Conservation (phyloP, 2,888 invertebrate genomes). For the Serrognathus titanus region DNA sequence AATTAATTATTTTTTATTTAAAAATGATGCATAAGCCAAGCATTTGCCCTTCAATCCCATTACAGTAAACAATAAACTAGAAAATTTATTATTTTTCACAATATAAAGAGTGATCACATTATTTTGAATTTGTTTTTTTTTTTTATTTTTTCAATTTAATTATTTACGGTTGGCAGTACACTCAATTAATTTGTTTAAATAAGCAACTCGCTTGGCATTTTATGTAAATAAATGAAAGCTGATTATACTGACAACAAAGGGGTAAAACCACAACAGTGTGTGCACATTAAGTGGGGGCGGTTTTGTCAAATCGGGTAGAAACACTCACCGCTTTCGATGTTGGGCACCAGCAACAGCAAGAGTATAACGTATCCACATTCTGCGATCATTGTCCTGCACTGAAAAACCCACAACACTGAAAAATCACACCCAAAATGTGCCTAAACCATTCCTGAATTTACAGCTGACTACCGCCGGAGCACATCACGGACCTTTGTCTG, state of each 20-base stretch:
- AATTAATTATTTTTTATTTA: too few species aligned
- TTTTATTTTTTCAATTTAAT: too few species aligned
- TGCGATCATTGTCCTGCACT: conserved; percentile 57
- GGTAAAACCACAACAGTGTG: conserved; percentile 14
- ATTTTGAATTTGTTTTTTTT: too few species aligned
- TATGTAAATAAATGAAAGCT: not conserved
- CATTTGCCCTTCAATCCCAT: too few species aligned
- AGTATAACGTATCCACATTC: conserved; percentile 66
- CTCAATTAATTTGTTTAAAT: not conserved
- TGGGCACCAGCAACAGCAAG: conserved; percentile 65
- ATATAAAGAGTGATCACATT: too few species aligned
- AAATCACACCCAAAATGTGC: conserved; percentile 39
- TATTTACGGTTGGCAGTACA: too few species aligned
- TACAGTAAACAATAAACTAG: too few species aligned
- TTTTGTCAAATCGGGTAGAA: not conserved
- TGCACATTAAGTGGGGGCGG: conserved; percentile 14
- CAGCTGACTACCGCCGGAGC: conserved; percentile 56
- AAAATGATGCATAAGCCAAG: too few species aligned
- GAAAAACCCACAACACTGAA: conserved; percentile 31
- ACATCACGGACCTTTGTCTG: conserved; percentile 58
- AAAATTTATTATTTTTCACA: too few species aligned
- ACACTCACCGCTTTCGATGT: conserved; percentile 69
- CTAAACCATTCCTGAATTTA: conserved; percentile 55
- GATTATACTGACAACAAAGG: conserved; percentile 11
- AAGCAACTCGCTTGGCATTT: not conserved